Evolutionary conservation across 2,797 vertebrate genomes (phyloP), one percentile per base, ranked within the genome.

Genomic region (Anguilla anguilla): DNA sequence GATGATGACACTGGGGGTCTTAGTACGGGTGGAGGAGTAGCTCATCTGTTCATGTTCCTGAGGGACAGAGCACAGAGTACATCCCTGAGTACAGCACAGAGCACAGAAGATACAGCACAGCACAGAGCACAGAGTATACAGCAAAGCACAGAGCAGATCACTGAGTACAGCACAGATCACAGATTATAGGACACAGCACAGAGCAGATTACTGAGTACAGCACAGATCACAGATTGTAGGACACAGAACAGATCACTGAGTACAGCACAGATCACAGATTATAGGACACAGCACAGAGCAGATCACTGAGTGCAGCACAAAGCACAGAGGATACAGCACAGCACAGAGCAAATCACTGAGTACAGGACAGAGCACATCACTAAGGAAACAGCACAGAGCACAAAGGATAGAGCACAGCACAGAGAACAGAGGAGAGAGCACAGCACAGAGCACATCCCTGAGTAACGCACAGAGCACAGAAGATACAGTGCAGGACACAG

Each of bases 21-120:
- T 98, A 94, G 97, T 97, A 91, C 97, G 97, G 11, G 97, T 98
- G 46, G 98, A 98, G 13, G 98, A 98, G 94, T 98, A 99, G 94
- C 97, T 98, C 92, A 97, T 92, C 95, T 97, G 97, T 90, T 98
- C 98, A 74, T 98, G 96, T 89, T 99, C 97, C 98, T 99, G 94
- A 25, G 59, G 25, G 85, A 17, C 25, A 61, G 53, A 72, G 0
- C 28, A 83, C 53, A 82, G 39, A 6, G 4, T 74, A 79, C 35
- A 31, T 9, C 64, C n/a, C 25, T n/a, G 64, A 69, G 25, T 28
- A 28, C 64, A 67, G 64, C 4, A 5, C 25, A 82, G 17, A 82
- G 0, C 39, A 9, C 46, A 3, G 53, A 28, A 10, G 67, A 55
- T 51, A 31, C 22, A 43, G 39, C n/a, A 6, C 13, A 67, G 64